Evolutionary conservation across 2,888 invertebrate species (phyloP), one percentile per base, ranked within the genome.

Genomic region (Beris chalybata): DNA sequence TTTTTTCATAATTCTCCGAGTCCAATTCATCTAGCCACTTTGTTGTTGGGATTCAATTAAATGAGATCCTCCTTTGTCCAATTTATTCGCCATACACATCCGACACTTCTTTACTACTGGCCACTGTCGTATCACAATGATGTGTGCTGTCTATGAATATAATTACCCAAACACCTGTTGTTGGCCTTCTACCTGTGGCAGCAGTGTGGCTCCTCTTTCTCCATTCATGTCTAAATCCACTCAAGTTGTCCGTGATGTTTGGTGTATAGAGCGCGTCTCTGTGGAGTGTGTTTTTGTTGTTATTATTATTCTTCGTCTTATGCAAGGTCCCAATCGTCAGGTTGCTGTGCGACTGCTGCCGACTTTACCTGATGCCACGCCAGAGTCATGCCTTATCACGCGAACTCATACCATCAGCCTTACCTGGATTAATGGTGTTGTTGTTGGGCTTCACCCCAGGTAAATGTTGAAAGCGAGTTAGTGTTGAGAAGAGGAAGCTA

Each of bases 151-250:
- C 69, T 69, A 66, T 66, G 66, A 69, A 66, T 69, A 67, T 69
- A 69, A 69, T 69, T 69, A 67, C 66, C 68, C 59, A 69, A 69
- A 69, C 69, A 69, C 69, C 69, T 69, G 69, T 69, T 69, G 69
- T 58, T 65, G 64, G 43, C 65, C 52, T 59, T 57, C 56, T 67
- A 66, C 69, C 69, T 69, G 67, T 67, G 64, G 64, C 55, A 32
- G 9, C 9, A 15, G 61, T 32, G 13, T 43, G 57, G 12, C 22
- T 38, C 45, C 22, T 45, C 57, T 11, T 30, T 15, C 9, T 48
- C 48, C 59, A 59, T 59, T 59, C 59, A 59, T 59, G 59, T 59
- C 59, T 59, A n/a, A 59, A 32, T 13, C 48, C 45, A 58, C 57
- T 56, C 43, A 56, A 56, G 58, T 48, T 31, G 15, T 22, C 22